Evolutionary conservation across 2,113 vertebrate genomes (phyloP).

Genomic region (Psittacula cyanocephala): DNA sequence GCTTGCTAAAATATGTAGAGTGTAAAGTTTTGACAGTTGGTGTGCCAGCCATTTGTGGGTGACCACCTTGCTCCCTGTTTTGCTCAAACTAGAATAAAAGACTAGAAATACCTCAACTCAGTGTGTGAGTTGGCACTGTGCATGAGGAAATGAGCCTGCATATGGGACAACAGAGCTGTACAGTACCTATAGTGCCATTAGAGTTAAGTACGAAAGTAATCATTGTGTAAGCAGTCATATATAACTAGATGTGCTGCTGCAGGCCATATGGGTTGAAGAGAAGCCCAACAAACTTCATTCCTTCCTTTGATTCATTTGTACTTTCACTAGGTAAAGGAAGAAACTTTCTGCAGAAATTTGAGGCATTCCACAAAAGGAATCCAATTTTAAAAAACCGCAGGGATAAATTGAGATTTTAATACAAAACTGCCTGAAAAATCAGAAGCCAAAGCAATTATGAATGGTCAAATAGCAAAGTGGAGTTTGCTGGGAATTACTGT

Average conservation of each 20-base stretch:
- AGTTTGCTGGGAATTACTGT: not conserved
- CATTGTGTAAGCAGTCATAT: not conserved
- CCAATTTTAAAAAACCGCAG: not conserved
- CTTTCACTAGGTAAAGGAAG: not conserved
- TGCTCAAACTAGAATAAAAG: not conserved
- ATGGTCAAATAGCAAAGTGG: not conserved
- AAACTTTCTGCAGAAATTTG: not conserved
- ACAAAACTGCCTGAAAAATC: not conserved
- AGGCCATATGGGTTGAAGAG: not conserved
- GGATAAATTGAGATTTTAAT: not conserved
- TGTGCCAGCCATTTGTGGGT: not conserved
- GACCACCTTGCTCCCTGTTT: not conserved
- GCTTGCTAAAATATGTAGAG: not conserved
- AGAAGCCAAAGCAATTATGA: not conserved
- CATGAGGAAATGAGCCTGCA: not conserved
- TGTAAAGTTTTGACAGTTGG: not conserved
- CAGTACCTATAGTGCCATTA: not conserved
- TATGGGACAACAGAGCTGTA: not conserved
- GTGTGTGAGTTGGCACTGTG: not conserved
- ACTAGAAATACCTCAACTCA: not conserved
- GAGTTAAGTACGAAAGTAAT: not conserved
- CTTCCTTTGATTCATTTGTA: not conserved
- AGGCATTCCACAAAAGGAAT: not conserved
- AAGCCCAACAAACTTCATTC: not conserved
- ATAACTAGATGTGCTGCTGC: not conserved